phyloP scores from a whole-genome alignment of 2,797 vertebrate genomes.

The Dryobates pubescens region DNA sequence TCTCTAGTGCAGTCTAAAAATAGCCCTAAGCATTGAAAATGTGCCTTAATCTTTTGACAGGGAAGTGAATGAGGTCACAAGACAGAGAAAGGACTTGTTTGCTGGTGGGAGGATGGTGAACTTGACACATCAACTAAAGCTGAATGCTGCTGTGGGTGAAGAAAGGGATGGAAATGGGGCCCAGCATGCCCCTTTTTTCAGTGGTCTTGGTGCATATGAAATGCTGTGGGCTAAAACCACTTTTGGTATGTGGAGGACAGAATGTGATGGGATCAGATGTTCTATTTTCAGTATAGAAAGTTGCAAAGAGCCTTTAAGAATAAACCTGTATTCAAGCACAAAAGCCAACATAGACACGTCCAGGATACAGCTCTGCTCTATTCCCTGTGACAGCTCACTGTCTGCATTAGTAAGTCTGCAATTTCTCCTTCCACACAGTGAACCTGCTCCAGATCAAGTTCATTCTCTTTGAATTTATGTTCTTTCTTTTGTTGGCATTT shows the following conservation, averaged over 20 bases:
- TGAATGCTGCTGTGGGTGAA: neutral
- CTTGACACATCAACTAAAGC: neutral
- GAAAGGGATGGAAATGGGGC: neutral
- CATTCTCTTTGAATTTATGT: neutral
- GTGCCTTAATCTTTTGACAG: conserved; percentile 52
- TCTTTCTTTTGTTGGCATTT: neutral
- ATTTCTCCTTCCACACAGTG: neutral
- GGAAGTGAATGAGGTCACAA: conserved; percentile 57
- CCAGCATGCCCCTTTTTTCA: neutral
- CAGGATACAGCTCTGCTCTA: neutral
- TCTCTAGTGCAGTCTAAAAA: neutral
- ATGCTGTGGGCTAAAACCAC: neutral
- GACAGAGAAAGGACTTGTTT: neutral
- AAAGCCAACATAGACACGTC: neutral
- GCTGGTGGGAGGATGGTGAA: neutral
- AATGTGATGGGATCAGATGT: neutral
- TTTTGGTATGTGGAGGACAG: neutral
- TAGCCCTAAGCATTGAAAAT: conserved; percentile 26
- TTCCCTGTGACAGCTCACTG: neutral
- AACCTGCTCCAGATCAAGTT: neutral
- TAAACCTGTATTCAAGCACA: neutral
- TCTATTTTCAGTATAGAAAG: neutral
- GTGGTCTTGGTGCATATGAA: neutral
- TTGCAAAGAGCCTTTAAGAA: neutral
- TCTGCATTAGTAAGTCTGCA: neutral